Percentiles rank a stretch among this genome's conserved stretches.
These are phyloP conservation scores for Corythornis leucogaster DNA, from an alignment of 2,797 vertebrate species.

Conservation along the genomic window DNA sequence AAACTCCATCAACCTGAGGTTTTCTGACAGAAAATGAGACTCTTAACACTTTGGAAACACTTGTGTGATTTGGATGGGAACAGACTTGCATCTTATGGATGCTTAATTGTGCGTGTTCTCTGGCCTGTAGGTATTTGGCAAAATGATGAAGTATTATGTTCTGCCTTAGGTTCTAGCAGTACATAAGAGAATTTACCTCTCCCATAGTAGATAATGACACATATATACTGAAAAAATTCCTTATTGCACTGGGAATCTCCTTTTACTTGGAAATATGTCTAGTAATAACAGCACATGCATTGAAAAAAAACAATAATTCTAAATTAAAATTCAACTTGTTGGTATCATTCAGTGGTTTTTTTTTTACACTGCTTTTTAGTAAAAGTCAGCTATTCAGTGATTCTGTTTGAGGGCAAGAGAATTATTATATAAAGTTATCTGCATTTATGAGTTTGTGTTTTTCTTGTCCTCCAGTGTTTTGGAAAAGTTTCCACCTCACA, in stretches of 20 bases:
- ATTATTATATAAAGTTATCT: not conserved
- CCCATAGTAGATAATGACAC: not conserved
- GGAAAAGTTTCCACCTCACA: not conserved
- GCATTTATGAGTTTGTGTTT: not conserved
- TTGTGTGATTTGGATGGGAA: not conserved
- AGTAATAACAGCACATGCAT: not conserved
- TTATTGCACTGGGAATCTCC: not conserved
- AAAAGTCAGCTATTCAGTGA: not conserved
- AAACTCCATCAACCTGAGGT: conserved; percentile 84
- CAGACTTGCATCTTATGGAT: not conserved
- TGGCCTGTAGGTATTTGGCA: not conserved
- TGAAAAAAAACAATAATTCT: not conserved
- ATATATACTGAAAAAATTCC: not conserved
- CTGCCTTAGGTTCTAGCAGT: not conserved
- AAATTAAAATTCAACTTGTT: not conserved
- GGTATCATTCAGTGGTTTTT: not conserved
- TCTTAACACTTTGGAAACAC: not conserved
- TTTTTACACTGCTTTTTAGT: not conserved
- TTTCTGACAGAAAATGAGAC: conserved; percentile 81
- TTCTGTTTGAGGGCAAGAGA: not conserved
- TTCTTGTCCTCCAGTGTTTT: not conserved
- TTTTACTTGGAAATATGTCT: not conserved
- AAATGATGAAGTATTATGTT: not conserved
- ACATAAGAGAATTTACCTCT: conserved; percentile 15
- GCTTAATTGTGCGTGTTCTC: not conserved